Evolutionary conservation across 2,113 vertebrate genomes (phyloP), one percentile per base, ranked within the genome.

Genomic region (Brevimyrus niger): DNA sequence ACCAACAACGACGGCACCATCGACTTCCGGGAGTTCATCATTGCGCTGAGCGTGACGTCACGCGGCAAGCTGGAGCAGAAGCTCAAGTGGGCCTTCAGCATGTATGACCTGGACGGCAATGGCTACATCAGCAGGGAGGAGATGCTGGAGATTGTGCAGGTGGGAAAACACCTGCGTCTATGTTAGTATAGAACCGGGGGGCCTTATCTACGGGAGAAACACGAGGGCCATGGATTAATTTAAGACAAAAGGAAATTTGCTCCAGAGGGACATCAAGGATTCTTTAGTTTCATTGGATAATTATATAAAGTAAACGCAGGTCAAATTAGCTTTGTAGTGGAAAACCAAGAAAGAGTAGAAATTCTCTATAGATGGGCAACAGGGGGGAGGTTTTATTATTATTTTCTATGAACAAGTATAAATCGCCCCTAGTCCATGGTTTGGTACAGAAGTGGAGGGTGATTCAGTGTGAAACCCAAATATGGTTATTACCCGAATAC

Each of bases 11-110:
- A 99, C 0, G 98, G 98, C 86, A 99, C 98, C 91, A 99, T 99
- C 89, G 98, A 99, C 93, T 99, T 99, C 95, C 95, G 98, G 95
- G 98, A 99, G 97, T 99, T 99, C 96, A 99, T 99, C 95, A 99
- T 99, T 4, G 98, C 98, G 0, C 95, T 99, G 92, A 99, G 98
- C 1, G 98, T 99, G 92, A 99, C 98, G 47, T 99, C 98, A 2
- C 96, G 98, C 0, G 98, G 98, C 3, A 99, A 98, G 91, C 96
- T 99, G 95, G 98, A 99, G 95, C 98, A 99, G 97, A 99, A 99
- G 94, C 97, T 99, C 90, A 99, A 99, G 94, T 99, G 98, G 98
- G 98, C 98, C 73, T 99, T 99, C 96, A 99, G 98, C 95, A 99
- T 99, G 98, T 99, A 99, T 0, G 98, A 99, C 96, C 95, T 99